Evolutionary conservation across 2,797 vertebrate species (phyloP).

Genomic region (Sebastes minor): DNA sequence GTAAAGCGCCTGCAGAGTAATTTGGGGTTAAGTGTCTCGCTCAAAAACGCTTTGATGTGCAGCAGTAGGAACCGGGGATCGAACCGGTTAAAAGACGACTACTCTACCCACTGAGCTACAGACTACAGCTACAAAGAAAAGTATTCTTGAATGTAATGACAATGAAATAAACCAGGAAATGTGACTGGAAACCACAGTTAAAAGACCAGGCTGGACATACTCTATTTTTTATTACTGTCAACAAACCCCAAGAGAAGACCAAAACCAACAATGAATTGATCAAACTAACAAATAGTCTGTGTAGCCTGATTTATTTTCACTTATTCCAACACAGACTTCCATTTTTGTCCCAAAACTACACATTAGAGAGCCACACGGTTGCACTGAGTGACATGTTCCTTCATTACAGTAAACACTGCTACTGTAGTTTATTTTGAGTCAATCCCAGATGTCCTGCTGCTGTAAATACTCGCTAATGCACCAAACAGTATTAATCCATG

Average conservation of each 20-base stretch:
- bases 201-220: neutral
- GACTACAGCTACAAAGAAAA: neutral
- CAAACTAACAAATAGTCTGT: neutral
- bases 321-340: neutral
- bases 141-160: neutral
- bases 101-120: neutral
- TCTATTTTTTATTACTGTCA: neutral
- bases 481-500: neutral
- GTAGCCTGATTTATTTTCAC: neutral
- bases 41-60: no score
- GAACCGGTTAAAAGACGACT: neutral
- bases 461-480: neutral
- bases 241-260: neutral
- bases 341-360: neutral
- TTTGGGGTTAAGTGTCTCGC: no score
- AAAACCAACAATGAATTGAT: neutral
- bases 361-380: neutral
- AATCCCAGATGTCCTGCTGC: neutral
- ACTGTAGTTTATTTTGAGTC: neutral
- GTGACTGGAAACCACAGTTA: neutral
- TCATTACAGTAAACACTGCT: neutral
- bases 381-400: neutral
- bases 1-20: no score
- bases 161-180: neutral
- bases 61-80: neutral